phyloP scores from a whole-genome alignment of 2,797 vertebrate species.

The Cirrhinus mrigala region DNA sequence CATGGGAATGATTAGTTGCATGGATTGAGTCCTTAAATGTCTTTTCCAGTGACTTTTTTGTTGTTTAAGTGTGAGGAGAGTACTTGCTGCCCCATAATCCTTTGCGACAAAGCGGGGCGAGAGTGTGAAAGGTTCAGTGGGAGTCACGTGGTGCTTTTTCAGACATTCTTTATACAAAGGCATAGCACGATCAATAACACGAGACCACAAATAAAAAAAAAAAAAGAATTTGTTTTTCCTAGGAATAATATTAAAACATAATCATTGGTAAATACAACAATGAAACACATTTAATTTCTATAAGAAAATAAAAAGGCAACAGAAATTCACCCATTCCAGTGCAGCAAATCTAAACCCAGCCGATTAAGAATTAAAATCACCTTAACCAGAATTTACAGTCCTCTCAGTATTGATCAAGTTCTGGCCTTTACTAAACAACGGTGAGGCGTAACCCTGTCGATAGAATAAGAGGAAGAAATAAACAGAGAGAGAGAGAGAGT shows the following conservation, averaged over 20 bases:
- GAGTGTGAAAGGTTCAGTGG: constrained; percentile 11
- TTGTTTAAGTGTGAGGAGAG: constrained; percentile 2
- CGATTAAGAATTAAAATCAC: constrained; percentile 54
- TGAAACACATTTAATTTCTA: constrained; percentile 63
- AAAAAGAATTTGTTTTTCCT: constrained; percentile 45
- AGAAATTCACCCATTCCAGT: constrained; percentile 65
- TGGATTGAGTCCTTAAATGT: constrained; percentile 22
- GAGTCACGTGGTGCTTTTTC: constrained; percentile 34
- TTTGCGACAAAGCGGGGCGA: background rate
- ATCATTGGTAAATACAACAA: constrained; percentile 59
- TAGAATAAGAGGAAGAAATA: constrained; percentile 48
- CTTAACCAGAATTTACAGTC: constrained; percentile 55
- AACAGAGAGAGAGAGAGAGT: background rate
- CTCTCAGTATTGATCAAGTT: constrained; percentile 59
- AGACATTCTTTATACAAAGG: constrained; percentile 55
- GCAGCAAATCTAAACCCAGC: constrained; percentile 64
- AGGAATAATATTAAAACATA: constrained; percentile 61
- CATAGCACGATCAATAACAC: constrained; percentile 45
- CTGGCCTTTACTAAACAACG: constrained; percentile 61
- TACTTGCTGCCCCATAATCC: constrained; percentile 28
- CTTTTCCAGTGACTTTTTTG: constrained; percentile 51
- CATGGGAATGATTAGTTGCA: constrained; percentile 35
- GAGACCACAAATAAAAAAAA: constrained; percentile 31
- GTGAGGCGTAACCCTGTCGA: constrained; percentile 32
- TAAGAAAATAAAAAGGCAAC: constrained; percentile 60